phyloP scores from a whole-genome alignment of 2,113 vertebrate genomes.

The Microtus richardsoni region DNA sequence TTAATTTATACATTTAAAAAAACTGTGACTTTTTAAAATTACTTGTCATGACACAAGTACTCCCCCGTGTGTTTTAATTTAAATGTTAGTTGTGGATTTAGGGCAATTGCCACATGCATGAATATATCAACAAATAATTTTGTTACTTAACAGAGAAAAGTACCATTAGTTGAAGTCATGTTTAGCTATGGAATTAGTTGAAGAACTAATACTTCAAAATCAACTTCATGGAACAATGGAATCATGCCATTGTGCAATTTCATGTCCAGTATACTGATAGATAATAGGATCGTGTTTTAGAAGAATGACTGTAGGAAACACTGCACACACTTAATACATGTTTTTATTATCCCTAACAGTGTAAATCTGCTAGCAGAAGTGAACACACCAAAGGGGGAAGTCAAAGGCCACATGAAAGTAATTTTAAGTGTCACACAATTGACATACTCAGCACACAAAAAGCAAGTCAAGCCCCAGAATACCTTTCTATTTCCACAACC shows the following conservation, averaged over 20 bases:
- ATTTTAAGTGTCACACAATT: slow-evolving; percentile 82
- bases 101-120: slow-evolving; percentile 80
- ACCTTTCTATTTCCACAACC: slow-evolving; percentile 79
- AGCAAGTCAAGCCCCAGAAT: slow-evolving; percentile 83
- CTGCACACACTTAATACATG: slow-evolving; percentile 69
- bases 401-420: slow-evolving; percentile 84
- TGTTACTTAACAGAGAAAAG: slow-evolving; percentile 37
- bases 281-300: slow-evolving; percentile 72
- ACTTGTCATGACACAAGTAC: slow-evolving; percentile 70
- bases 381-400: slow-evolving; percentile 84
- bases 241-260: slow-evolving; percentile 55
- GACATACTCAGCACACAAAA: slow-evolving; percentile 83
- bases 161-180: slow-evolving; percentile 61
- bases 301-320: slow-evolving; percentile 73
- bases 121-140: slow-evolving; percentile 74
- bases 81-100: slow-evolving; percentile 52
- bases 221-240: slow-evolving; percentile 69
- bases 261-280: slow-evolving; percentile 69
- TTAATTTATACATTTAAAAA: slow-evolving; percentile 44
- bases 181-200: slow-evolving; percentile 66
- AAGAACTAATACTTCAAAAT: slow-evolving; percentile 64
- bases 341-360: slow-evolving; percentile 74
- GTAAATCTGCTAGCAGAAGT: slow-evolving; percentile 72
- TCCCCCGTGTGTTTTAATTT: slow-evolving; percentile 73
- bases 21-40: slow-evolving; percentile 78